phyloP scores from a whole-genome alignment of 1,140 invertebrate species.

The Matsumurasca onukii region DNA sequence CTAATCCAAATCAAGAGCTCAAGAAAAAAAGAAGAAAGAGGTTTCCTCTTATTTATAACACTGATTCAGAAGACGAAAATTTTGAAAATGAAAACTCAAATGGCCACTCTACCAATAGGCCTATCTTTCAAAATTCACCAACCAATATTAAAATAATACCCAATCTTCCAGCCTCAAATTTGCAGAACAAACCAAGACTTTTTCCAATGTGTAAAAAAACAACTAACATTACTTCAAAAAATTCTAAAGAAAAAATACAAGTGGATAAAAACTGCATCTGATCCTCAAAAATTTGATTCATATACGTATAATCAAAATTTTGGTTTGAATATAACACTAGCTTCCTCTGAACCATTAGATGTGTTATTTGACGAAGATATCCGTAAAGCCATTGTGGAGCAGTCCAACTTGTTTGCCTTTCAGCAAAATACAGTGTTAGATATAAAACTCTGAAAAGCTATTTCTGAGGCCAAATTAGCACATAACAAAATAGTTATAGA shows the following conservation, averaged over 20 bases:
- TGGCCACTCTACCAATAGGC: neutral
- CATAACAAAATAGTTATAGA: too few species aligned
- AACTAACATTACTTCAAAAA: neutral
- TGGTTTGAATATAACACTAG: slow-evolving; percentile 22
- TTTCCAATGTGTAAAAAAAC: neutral
- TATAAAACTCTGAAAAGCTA: too few species aligned
- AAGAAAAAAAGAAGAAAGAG: neutral
- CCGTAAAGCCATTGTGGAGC: slow-evolving; percentile 28
- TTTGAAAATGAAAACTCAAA: neutral
- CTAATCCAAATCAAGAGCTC: neutral
- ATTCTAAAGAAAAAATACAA: neutral
- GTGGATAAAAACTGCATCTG: neutral
- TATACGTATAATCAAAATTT: neutral
- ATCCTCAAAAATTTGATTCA: neutral
- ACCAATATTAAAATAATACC: too few species aligned
- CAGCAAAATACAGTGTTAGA: too few species aligned
- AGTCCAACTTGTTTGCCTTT: slow-evolving; percentile 35
- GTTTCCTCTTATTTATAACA: neutral
- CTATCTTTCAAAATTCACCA: too few species aligned
- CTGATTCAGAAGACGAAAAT: neutral
- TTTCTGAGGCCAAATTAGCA: too few species aligned
- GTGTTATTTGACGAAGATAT: slow-evolving; percentile 5
- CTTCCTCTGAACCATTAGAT: slow-evolving; percentile 2
- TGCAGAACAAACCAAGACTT: too few species aligned
- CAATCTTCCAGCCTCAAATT: too few species aligned